Base-by-base conservation (phyloP, 2,797 vertebrate species). In the Nothura maculosa region DNA sequence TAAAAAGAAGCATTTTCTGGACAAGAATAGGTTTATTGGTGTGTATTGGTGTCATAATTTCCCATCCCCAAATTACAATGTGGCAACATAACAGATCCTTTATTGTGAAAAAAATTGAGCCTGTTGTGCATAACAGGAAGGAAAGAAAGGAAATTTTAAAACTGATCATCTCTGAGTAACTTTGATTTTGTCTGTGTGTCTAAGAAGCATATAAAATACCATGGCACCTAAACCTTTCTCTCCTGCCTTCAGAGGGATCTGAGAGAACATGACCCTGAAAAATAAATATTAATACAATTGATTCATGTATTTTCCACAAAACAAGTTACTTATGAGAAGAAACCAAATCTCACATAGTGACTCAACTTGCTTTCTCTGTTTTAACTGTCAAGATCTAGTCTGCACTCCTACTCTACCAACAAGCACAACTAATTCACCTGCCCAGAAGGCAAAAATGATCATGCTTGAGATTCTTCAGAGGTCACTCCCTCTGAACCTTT, bases 391-490 rank as follows among this genome's bases (percentile, higher is more conserved):
- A 22, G 9, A 73, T 90, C 66, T 72, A 68, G 58, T 64, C 10
- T 61, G 34, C 5, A 30, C 19, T 22, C 15, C n/a, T 80, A 42
- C 34, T 90, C 34, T 90, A 83, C 40, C 45, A 80, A 58, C 43
- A 84, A 94, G 78, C 34, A 77, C 43, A 91, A 83, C 6, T 79
- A 86, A 82, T 68, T 89, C 19, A 90, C 62, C 14, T 89, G 55
- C 6, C 9, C 67, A 90, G 64, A 78, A 57, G 32, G 48, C 5
- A 76, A 67, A 25, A 66, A 40, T 73, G 21, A n/a, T 30, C 40
- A 77, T 93, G 28, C 17, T 88, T 66, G 50, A 66, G n/a, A 78
- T 89, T 83, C n/a, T 69, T 87, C 14, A 78, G 21, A 78, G 13
- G 58, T 77, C 58, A 52, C n/a, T 89, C 78, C 43, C 34, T 74